phyloP scores from a whole-genome alignment of 2,888 invertebrate species.

The Margaritifera margaritifera region DNA sequence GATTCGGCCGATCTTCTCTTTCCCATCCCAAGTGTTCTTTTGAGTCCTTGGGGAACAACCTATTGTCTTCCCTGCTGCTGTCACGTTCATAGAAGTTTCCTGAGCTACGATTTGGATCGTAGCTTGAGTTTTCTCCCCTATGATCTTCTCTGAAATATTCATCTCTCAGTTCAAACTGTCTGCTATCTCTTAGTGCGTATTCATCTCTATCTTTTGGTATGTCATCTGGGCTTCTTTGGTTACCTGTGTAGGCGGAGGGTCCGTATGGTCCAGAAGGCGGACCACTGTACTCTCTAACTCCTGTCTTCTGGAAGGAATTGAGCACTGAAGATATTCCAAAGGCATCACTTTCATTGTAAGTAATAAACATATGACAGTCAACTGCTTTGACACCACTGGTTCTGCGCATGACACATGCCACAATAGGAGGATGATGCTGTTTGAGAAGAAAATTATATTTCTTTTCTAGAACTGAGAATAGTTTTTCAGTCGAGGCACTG shows the following conservation, averaged over 20 bases:
- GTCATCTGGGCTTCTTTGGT: slow-evolving; percentile 21
- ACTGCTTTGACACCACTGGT: slow-evolving; percentile 97
- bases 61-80: slow-evolving; percentile 5
- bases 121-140: not conserved
- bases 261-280: slow-evolving; percentile 17
- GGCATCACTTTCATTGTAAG: slow-evolving; percentile 51
- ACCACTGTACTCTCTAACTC: slow-evolving; percentile 6
- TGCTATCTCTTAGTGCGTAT: slow-evolving; percentile 26
- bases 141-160: slow-evolving; percentile 42
- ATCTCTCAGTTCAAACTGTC: slow-evolving; percentile 41
- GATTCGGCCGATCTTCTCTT: not conserved
- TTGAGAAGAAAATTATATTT: slow-evolving; percentile 95
- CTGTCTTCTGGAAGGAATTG: not conserved
- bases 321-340: slow-evolving; percentile 33
- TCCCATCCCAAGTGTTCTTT: not conserved
- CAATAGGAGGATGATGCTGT: slow-evolving; percentile 94
- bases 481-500: slow-evolving; percentile 63
- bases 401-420: slow-evolving; percentile 95
- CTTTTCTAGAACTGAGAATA: slow-evolving; percentile 94
- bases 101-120: not conserved
- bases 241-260: slow-evolving; percentile 21
- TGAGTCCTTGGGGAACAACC: not conserved
- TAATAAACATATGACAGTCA: slow-evolving; percentile 99
- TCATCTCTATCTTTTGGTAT: slow-evolving; percentile 10
- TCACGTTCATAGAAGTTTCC: slow-evolving; percentile 3